Evolutionary conservation across 2,797 vertebrate genomes (phyloP).

Genomic region (Pteronotus mesoamericanus): DNA sequence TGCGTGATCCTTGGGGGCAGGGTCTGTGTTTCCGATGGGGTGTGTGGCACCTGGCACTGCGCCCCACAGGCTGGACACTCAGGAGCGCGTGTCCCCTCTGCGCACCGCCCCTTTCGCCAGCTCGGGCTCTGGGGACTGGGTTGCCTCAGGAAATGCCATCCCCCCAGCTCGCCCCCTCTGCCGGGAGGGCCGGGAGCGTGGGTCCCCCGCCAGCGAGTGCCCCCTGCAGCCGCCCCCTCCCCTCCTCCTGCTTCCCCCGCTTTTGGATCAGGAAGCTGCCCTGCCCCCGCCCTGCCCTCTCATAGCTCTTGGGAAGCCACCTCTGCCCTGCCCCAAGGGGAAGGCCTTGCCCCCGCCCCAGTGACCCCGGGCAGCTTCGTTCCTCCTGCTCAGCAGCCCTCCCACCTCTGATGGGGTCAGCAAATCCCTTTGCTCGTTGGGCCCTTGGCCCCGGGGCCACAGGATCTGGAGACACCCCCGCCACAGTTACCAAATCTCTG

Average conservation of each 20-base stretch:
- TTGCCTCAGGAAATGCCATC: neutral
- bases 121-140: neutral
- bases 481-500: rapidly evolving
- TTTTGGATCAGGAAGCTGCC: neutral
- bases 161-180: neutral
- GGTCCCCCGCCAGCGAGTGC: neutral
- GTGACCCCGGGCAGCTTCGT: neutral
- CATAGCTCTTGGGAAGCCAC: neutral
- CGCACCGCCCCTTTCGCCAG: neutral
- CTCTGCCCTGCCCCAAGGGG: neutral
- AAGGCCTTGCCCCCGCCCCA: neutral
- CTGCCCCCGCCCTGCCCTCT: neutral
- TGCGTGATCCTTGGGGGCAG: neutral
- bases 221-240: neutral
- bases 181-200: too few species aligned
- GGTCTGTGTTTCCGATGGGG: rapidly evolving
- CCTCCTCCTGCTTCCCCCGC: neutral
- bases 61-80: rapidly evolving
- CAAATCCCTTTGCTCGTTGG: neutral
- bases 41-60: rapidly evolving
- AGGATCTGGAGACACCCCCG: neutral
- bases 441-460: neutral
- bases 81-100: too few species aligned
- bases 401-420: neutral
- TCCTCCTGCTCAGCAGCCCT: neutral